phyloP scores from a whole-genome alignment of 2,113 vertebrate species.

The Peromyscus polionotus region DNA sequence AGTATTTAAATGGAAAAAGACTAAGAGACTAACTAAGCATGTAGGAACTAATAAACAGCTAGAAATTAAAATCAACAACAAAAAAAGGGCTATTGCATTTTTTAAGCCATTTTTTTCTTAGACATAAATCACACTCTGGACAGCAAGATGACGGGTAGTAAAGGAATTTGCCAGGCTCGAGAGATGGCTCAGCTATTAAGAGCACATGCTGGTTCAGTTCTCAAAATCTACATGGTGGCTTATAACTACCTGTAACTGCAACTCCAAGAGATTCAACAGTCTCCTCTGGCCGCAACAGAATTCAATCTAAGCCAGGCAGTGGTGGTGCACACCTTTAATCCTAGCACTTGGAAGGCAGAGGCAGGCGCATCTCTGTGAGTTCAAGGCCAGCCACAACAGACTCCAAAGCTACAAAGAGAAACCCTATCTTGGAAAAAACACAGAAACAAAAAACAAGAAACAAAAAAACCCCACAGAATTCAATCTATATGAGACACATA shows the following conservation, averaged over 20 bases:
- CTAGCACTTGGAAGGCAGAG: too few species aligned
- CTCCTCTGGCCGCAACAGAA: not conserved
- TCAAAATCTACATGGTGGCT: not conserved
- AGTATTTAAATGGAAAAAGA: not conserved
- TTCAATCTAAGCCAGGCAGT: too few species aligned
- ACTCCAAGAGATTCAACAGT: not conserved
- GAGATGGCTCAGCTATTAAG: not conserved
- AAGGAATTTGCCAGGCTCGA: not conserved
- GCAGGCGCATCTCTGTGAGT: too few species aligned
- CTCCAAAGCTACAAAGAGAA: too few species aligned
- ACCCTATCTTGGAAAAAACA: too few species aligned
- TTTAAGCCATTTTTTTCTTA: too few species aligned
- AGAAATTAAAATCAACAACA: too few species aligned
- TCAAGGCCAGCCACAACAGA: too few species aligned
- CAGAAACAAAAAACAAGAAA: too few species aligned
- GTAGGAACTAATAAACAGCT: not conserved
- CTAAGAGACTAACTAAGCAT: not conserved
- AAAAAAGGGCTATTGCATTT: too few species aligned
- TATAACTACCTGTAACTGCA: not conserved
- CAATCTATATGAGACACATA: not conserved
- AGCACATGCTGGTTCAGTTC: not conserved
- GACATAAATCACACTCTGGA: not conserved
- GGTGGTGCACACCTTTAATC: too few species aligned
- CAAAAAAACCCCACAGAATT: not conserved
- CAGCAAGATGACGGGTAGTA: not conserved